Conservation (phyloP, 2,888 invertebrate species). For the Deilephila elpenor region DNA sequence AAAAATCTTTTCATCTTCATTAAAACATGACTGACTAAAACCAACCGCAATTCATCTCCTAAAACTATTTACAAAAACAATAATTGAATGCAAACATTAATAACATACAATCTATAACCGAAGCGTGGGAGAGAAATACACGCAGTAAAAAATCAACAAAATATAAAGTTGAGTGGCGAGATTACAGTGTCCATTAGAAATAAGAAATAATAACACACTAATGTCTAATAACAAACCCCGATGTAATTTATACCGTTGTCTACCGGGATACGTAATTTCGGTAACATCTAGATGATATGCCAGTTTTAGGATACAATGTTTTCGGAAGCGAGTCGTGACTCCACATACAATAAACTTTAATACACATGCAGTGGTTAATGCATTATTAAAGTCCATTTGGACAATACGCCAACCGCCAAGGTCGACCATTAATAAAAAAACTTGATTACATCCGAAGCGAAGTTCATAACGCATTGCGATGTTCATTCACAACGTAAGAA, state of each 20-base stretch:
- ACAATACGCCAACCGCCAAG: slow-evolving; percentile 49
- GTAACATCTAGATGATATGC: slow-evolving; percentile 48
- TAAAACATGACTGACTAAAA: slow-evolving; percentile 15
- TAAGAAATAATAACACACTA: slow-evolving; percentile 66
- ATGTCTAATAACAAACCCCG: slow-evolving; percentile 49
- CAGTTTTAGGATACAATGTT: slow-evolving; percentile 42
- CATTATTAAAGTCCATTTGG: slow-evolving; percentile 65
- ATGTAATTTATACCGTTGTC: slow-evolving; percentile 66
- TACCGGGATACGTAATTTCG: slow-evolving; percentile 63
- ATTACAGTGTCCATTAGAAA: slow-evolving; percentile 45
- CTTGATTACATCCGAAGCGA: slow-evolving; percentile 3
- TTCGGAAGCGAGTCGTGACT: slow-evolving; percentile 74
- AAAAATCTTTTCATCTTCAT: background rate
- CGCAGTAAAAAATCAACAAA: slow-evolving; percentile 35
- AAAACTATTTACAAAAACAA: slow-evolving; percentile 10
- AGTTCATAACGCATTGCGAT: background rate
- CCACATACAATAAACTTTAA: slow-evolving; percentile 66
- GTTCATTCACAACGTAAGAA: slow-evolving; percentile 9
- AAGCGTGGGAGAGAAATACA: slow-evolving; percentile 45
- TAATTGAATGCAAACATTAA: slow-evolving; percentile 12
- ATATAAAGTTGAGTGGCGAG: slow-evolving; percentile 26
- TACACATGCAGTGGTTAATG: slow-evolving; percentile 66
- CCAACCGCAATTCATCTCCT: background rate
- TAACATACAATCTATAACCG: slow-evolving; percentile 23
- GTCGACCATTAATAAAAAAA: slow-evolving; percentile 37